These are phyloP conservation scores for Corticium candelabrum DNA, from an alignment of 37 sponge, comb jelly and placozoan genomes.

Conservation along the genomic window DNA sequence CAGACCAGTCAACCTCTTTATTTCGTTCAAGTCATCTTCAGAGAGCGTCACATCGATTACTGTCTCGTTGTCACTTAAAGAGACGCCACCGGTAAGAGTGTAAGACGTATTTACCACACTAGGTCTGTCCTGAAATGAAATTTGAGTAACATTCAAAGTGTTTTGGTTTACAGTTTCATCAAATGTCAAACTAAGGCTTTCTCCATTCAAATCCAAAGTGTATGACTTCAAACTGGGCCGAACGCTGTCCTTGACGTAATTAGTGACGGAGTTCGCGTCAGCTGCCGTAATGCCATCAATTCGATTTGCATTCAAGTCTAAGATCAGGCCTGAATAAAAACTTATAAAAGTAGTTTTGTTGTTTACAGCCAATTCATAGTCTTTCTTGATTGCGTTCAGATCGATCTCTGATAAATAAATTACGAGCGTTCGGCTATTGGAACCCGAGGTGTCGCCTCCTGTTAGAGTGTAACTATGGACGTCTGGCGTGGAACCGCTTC, in stretches of 20 bases:
- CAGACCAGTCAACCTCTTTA: slow-evolving; percentile 52
- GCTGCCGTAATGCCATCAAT: slow-evolving; percentile 31
- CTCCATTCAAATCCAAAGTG: slow-evolving; percentile 62
- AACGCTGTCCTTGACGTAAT: slow-evolving; percentile 33
- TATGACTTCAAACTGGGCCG: slow-evolving; percentile 42
- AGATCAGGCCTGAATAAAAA: slow-evolving; percentile 29
- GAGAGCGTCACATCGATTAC: slow-evolving; percentile 38
- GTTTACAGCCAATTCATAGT: slow-evolving; percentile 31
- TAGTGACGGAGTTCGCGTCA: slow-evolving; percentile 20
- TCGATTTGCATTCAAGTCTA: slow-evolving; percentile 55
- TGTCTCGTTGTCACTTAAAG: slow-evolving; percentile 42
- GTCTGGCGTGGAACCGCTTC: background rate
- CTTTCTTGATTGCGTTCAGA: slow-evolving; percentile 58
- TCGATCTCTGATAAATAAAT: slow-evolving; percentile 20
- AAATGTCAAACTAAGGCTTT: slow-evolving; percentile 54
- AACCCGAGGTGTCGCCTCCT: background rate
- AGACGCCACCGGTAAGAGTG: slow-evolving; percentile 48
- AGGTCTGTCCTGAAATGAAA: background rate
- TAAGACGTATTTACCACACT: slow-evolving; percentile 1
- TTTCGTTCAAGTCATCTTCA: slow-evolving; percentile 42
- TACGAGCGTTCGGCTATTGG: background rate
- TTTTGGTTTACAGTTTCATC: slow-evolving; percentile 71
- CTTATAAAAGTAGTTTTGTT: slow-evolving; percentile 52
- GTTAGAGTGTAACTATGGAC: background rate
- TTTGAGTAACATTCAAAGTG: slow-evolving; percentile 32